Conservation (phyloP, 2,888 invertebrate species). For the Taenaris catops region DNA sequence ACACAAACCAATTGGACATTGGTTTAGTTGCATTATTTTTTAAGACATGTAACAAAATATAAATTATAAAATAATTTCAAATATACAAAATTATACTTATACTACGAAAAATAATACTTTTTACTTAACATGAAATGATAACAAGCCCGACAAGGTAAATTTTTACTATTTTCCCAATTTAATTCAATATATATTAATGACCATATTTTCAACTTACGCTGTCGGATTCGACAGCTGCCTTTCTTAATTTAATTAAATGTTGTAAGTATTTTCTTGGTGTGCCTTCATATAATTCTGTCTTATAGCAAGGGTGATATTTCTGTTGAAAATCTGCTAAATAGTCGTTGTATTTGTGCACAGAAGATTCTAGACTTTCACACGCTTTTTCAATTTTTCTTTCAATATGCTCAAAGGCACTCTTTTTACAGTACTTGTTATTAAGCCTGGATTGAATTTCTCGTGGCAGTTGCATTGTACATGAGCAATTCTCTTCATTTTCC, state of each 20-base stretch:
- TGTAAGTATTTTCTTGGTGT: conserved; percentile 79
- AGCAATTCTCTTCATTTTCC: background rate
- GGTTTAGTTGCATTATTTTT: no score
- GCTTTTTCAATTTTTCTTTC: conserved; percentile 50
- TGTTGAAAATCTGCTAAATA: conserved; percentile 39
- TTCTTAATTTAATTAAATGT: conserved; percentile 77
- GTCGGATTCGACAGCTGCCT: conserved; percentile 68
- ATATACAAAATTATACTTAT: no score
- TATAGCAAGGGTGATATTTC: conserved; percentile 20
- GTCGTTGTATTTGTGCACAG: conserved; percentile 47
- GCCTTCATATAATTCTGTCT: conserved; percentile 22
- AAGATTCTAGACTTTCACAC: conserved; percentile 47
- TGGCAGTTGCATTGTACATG: background rate
- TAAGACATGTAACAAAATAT: no score
- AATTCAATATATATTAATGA: no score
- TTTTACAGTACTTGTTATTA: background rate
- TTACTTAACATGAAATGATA: no score
- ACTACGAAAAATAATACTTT: no score
- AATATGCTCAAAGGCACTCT: conserved; percentile 10
- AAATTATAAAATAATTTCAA: no score
- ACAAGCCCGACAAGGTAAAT: no score
- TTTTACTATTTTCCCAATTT: no score
- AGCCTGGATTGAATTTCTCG: background rate
- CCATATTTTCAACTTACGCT: conserved; percentile 2
- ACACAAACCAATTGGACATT: no score